These are phyloP conservation scores for Gymnoscopelus microlampas DNA, from an alignment of 2,797 vertebrate species.

Conservation along the genomic window DNA sequence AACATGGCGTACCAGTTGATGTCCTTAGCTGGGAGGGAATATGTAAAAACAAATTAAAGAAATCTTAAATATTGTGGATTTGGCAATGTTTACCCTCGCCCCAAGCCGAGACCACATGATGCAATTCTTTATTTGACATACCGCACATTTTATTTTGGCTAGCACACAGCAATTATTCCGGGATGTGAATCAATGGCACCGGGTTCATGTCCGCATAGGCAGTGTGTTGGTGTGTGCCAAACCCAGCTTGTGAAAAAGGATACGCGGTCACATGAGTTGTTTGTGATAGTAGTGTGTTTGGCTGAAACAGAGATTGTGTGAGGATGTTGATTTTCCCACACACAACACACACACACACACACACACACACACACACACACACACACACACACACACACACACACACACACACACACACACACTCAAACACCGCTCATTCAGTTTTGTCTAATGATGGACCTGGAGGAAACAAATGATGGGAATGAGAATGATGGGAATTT, in stretches of 20 bases:
- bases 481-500: slow-evolving; percentile 54
- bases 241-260: slow-evolving; percentile 73
- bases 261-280: slow-evolving; percentile 49
- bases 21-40: too few species aligned
- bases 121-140: too few species aligned
- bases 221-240: slow-evolving; percentile 28
- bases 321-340: slow-evolving; percentile 72
- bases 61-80: too few species aligned
- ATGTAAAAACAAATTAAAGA: too few species aligned
- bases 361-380: too few species aligned
- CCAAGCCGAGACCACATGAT: background rate
- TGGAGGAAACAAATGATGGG: slow-evolving; percentile 65
- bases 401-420: too few species aligned
- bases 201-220: slow-evolving; percentile 54
- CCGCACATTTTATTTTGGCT: too few species aligned
- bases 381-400: too few species aligned
- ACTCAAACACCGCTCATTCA: background rate
- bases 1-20: too few species aligned
- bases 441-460: slow-evolving; percentile 55
- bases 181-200: slow-evolving; percentile 18
- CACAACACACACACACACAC: too few species aligned
- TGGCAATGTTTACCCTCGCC: slow-evolving; percentile 43
- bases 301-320: slow-evolving; percentile 58
- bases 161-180: slow-evolving; percentile 52
- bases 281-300: slow-evolving; percentile 48